Percentiles rank a stretch among this genome's conserved stretches.
Evolutionary conservation across 2,113 vertebrate genomes (phyloP).

Genomic region (Thunnus thynnus): DNA sequence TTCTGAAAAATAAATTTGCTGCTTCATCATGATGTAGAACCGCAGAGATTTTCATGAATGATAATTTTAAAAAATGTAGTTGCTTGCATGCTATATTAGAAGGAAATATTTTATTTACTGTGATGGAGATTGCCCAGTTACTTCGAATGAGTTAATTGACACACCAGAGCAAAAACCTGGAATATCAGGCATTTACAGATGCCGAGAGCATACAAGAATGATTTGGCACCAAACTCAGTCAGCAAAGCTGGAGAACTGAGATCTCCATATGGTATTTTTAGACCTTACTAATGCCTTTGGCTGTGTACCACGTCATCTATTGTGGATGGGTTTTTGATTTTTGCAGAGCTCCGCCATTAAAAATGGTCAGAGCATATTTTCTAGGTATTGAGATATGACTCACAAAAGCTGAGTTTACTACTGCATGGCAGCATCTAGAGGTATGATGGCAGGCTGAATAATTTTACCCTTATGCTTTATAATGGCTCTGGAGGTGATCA

Average conservation of each 20-base stretch:
- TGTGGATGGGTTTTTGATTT: slow-evolving; percentile 4
- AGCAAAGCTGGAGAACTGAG: slow-evolving; percentile 12
- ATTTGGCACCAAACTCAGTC: slow-evolving; percentile 16
- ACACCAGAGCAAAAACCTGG: not conserved
- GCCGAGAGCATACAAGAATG: not conserved
- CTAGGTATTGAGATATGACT: not conserved
- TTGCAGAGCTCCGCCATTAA: not conserved
- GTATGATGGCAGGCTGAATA: not conserved
- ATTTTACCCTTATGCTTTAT: not conserved
- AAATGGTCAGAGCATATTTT: not conserved
- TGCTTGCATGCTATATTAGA: not conserved
- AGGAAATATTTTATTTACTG: not conserved
- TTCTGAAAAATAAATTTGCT: not conserved
- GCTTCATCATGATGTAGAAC: not conserved
- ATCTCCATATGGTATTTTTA: slow-evolving; percentile 35
- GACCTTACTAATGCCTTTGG: slow-evolving; percentile 27
- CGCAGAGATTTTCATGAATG: slow-evolving; percentile 9
- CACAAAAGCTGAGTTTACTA: not conserved
- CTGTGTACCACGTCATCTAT: slow-evolving; percentile 3
- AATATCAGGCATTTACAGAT: slow-evolving; percentile 7
- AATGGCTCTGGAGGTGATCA: not conserved
- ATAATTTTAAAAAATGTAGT: not conserved
- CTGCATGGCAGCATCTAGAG: not conserved
- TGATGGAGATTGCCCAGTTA: too few species aligned
- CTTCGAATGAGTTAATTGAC: not conserved